Percentiles rank a stretch among this genome's conserved stretches.
phyloP scores from a whole-genome alignment of 2,113 vertebrate species.

The Lathamus discolor region DNA sequence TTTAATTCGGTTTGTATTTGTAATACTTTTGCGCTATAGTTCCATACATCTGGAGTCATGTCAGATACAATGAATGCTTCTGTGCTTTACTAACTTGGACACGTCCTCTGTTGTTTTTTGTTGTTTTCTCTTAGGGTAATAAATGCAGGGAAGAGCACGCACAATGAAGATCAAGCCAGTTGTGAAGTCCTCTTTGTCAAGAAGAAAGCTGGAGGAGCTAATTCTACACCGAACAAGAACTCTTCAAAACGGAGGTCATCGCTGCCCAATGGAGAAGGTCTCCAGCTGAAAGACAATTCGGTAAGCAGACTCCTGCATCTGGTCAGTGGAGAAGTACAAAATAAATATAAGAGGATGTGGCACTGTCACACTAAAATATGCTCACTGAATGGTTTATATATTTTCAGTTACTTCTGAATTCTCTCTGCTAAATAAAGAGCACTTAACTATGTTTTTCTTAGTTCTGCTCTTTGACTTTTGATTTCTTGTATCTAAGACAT shows the following conservation, averaged over 20 bases:
- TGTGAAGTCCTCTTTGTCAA: slow-evolving; percentile 91
- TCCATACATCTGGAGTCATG: accelerated
- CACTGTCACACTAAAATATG: background rate
- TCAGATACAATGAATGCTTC: background rate
- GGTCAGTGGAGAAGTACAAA: background rate
- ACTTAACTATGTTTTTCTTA: background rate
- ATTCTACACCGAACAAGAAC: slow-evolving; percentile 82
- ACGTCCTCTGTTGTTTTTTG: background rate
- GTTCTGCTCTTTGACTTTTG: background rate
- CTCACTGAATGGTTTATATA: background rate
- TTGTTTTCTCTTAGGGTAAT: slow-evolving; percentile 82
- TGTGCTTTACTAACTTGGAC: background rate
- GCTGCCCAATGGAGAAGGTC: slow-evolving; percentile 88
- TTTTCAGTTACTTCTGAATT: background rate
- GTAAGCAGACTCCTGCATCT: slow-evolving; percentile 71
- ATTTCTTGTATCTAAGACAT: background rate
- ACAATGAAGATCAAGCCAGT: slow-evolving; percentile 98
- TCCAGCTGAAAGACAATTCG: slow-evolving; percentile 80
- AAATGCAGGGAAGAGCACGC: slow-evolving; percentile 94
- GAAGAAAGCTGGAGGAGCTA: slow-evolving; percentile 77
- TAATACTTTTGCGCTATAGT: background rate
- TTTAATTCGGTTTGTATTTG: background rate
- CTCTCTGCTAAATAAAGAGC: background rate
- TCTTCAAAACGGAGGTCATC: slow-evolving; percentile 88
- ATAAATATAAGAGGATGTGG: background rate